Evolutionary conservation across 2,113 vertebrate species (phyloP).

Genomic region (Nibea albiflora): DNA sequence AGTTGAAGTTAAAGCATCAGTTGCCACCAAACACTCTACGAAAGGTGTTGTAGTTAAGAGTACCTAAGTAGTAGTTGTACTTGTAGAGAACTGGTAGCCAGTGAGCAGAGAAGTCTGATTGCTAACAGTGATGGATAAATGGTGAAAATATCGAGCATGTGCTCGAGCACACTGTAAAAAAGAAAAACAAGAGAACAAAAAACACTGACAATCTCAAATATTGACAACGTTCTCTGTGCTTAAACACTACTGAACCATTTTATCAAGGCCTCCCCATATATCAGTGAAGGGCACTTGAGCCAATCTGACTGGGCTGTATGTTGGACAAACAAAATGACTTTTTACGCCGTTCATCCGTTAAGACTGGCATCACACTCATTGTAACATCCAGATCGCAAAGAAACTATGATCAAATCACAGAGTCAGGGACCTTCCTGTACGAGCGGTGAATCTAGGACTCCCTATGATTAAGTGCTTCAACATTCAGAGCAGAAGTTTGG

Average conservation of each 20-base stretch:
- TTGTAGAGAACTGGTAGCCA: too few species aligned
- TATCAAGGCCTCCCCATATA: not conserved
- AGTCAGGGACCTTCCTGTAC: not conserved
- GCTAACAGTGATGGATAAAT: too few species aligned
- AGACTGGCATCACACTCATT: not conserved
- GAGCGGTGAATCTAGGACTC: constrained; percentile 5
- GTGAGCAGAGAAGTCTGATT: too few species aligned
- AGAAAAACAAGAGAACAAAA: too few species aligned
- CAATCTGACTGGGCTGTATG: not conserved
- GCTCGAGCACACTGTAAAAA: too few species aligned
- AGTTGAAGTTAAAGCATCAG: too few species aligned
- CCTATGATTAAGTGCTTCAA: constrained; percentile 36
- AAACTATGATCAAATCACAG: not conserved
- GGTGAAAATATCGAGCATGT: too few species aligned
- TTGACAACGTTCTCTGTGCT: too few species aligned
- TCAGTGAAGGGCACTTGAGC: not conserved
- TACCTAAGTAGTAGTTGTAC: too few species aligned
- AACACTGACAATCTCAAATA: too few species aligned
- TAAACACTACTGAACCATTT: not conserved
- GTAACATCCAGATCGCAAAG: not conserved
- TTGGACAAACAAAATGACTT: not conserved
- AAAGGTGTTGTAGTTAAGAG: too few species aligned
- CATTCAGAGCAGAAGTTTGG: constrained; percentile 30
- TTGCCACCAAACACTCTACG: too few species aligned
- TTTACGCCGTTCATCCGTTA: not conserved